phyloP scores from a whole-genome alignment of 2,113 vertebrate species.

The human (Homo sapiens) region GRCh38 chr16:23406001-23406500 shows the following conservation, averaged over 20 bases:
- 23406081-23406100: constrained; percentile 94
- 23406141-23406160: constrained; percentile 98
- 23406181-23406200: constrained; percentile 88
- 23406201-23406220: constrained; percentile 92
- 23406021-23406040: not conserved
- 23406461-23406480: not conserved
- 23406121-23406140: constrained; percentile 94
- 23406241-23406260: constrained; percentile 93
- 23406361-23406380: not conserved
- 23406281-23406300: not conserved
- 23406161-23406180: constrained; percentile 90
- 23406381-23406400: not conserved
- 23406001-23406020: no score
- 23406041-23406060: not conserved
- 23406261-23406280: constrained; percentile 83
- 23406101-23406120: constrained; percentile 90
- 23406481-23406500: not conserved
- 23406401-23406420: not conserved
- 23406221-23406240: constrained; percentile 95
- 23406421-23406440: not conserved
- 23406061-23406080: constrained; percentile 88
- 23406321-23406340: not conserved
- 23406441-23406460: not conserved
- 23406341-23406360: not conserved
- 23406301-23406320: not conserved